Evolutionary conservation across 2,888 invertebrate species (phyloP).

Genomic region (Drosophila falleni): DNA sequence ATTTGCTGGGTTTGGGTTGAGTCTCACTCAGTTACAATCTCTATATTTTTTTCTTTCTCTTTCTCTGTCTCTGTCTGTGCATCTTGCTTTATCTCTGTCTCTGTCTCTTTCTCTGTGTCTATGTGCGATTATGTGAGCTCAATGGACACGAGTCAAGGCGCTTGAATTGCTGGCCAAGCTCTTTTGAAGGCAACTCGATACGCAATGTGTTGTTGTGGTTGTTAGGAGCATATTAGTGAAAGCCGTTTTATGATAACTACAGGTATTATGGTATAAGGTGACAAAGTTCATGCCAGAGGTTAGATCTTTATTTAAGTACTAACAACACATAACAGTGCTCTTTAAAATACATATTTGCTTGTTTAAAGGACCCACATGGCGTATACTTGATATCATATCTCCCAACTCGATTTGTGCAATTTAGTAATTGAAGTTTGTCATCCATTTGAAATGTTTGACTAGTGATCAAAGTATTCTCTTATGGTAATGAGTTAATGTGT

Average conservation of each 20-base stretch:
- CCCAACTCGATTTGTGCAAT: neutral
- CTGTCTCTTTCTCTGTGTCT: neutral
- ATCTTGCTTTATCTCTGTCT: neutral
- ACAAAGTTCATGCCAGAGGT: constrained; percentile 67
- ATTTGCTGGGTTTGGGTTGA: neutral
- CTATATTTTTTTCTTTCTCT: neutral
- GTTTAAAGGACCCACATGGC: neutral
- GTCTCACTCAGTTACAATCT: constrained; percentile 4
- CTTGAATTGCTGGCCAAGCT: constrained; percentile 63
- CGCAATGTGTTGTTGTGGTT: constrained; percentile 46
- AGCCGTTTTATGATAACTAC: constrained; percentile 69
- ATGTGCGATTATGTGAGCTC: constrained; percentile 66
- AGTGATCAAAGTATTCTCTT: constrained; percentile 3
- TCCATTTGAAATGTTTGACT: neutral
- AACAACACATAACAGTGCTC: neutral
- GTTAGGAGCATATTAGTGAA: constrained; percentile 61
- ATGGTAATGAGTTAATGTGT: neutral
- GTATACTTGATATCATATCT: constrained; percentile 10
- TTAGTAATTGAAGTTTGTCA: constrained; percentile 6
- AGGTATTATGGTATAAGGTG: constrained; percentile 56
- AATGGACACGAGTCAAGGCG: constrained; percentile 77
- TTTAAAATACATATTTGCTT: neutral
- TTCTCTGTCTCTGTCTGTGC: too few relatives aligned
- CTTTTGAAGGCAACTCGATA: constrained; percentile 77
- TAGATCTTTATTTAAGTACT: constrained; percentile 15